Conservation (phyloP, 2,113 vertebrate genomes). For the Catagonus wagneri region DNA sequence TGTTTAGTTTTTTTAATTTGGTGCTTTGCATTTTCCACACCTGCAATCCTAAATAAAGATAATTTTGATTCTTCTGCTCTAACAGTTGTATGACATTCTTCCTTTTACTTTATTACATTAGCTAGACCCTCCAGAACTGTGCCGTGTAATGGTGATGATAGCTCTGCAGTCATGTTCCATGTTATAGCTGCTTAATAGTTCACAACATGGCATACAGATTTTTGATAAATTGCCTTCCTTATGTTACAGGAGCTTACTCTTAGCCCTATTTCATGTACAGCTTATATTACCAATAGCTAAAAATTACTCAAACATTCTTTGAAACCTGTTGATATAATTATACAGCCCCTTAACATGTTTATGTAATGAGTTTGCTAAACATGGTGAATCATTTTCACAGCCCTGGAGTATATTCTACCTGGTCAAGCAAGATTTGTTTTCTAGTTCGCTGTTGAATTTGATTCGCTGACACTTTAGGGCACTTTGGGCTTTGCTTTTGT, state of each 20-base stretch:
- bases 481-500: neutral
- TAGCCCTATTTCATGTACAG: neutral
- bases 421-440: neutral
- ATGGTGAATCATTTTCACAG: neutral
- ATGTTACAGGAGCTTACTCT: neutral
- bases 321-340: slow-evolving; percentile 38
- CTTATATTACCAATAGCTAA: slow-evolving; percentile 30
- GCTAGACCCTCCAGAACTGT: neutral
- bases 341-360: neutral
- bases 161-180: neutral
- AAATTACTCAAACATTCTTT: neutral
- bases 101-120: neutral
- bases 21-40: neutral
- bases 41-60: neutral
- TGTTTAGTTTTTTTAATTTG: neutral
- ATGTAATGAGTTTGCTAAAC: neutral
- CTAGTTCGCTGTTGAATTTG: neutral
- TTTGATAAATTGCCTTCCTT: neutral
- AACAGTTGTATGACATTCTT: neutral
- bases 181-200: neutral
- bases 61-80: neutral
- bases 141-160: neutral
- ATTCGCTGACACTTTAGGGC: neutral
- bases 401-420: neutral
- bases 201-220: neutral